Conservation (phyloP, 2,797 vertebrate species). For the Pterois miles region DNA sequence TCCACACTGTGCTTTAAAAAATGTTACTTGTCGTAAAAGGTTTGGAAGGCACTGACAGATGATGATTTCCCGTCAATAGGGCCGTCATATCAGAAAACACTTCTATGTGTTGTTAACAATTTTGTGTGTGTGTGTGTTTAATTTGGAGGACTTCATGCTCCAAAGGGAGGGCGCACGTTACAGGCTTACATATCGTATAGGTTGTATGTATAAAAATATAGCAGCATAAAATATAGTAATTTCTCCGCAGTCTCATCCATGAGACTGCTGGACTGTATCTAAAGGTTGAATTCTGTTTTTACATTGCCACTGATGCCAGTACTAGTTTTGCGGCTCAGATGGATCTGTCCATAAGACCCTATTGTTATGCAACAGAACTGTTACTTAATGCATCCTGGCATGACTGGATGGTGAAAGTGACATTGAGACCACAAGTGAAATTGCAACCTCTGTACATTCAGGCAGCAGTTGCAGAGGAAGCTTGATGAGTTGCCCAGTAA, state of each 20-base stretch:
- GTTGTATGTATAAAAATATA: background rate
- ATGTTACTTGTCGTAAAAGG: background rate
- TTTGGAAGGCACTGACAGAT: background rate
- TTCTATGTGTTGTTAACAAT: background rate
- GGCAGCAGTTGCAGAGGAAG: constrained; percentile 21
- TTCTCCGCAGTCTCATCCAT: background rate
- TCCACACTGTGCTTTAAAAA: background rate
- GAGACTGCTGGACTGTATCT: constrained; percentile 20
- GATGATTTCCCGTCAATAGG: background rate
- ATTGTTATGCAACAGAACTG: constrained; percentile 32
- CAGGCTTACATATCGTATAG: background rate
- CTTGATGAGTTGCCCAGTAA: constrained; percentile 6
- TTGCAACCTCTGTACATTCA: constrained; percentile 5
- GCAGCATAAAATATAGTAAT: background rate
- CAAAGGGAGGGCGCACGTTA: background rate
- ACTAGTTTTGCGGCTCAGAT: constrained; percentile 24
- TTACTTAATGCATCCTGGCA: constrained; percentile 38
- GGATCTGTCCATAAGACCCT: constrained; percentile 15
- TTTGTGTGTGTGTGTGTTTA: background rate
- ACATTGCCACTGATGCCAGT: constrained; percentile 32
- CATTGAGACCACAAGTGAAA: constrained; percentile 46
- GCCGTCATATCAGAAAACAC: background rate
- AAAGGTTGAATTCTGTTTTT: constrained; percentile 11
- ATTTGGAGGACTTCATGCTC: background rate
- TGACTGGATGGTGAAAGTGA: constrained; percentile 49